Base-by-base conservation (phyloP, 2,797 vertebrate species). In the Acipenser ruthenus region DNA sequence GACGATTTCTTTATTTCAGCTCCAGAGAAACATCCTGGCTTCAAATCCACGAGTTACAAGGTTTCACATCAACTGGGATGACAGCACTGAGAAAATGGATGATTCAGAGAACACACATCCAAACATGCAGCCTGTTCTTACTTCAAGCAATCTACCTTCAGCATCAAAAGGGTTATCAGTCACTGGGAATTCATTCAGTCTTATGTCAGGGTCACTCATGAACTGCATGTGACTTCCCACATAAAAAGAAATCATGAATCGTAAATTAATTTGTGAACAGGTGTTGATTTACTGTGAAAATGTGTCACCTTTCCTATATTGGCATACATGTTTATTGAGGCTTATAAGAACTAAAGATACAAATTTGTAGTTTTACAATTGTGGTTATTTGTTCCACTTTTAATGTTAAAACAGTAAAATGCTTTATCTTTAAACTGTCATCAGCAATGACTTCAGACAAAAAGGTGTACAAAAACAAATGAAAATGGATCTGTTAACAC, bases 41-140 rank as follows among this genome's bases (percentile, higher is more conserved):
- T 91, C 90, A 77, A 91, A 91, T 79, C 90, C 90, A 71, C 86
- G 88, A 75, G 90, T 91, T 72, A 91, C 89, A n/a, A 85, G 88
- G 79, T 90, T 91, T 71, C 89, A 91, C 73, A 91, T 91, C 79
- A 91, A 91, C 2, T 91, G 90, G 90, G 90, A 91, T 75, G 89
- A 91, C 77, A 91, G 88, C 77, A 82, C 85, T 75, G 90, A 89
- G 80, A 90, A 91, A 84, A 79, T 90, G 80, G 87, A 90, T 85
- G 87, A 89, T 75, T 79, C 86, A 74, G 89, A 91, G 74, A 87
- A 85, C 74, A 90, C 86, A 77, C 89, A 89, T 68, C 85, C 84
- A 71, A 89, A 90, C 59, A 82, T 91, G 78, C 87, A 89, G 68
- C 88, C 90, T 4, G 78, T 90, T 79, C 86, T 89, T 79, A 87